phyloP scores from a whole-genome alignment of 2,113 vertebrate genomes.

The Serinus canaria region DNA sequence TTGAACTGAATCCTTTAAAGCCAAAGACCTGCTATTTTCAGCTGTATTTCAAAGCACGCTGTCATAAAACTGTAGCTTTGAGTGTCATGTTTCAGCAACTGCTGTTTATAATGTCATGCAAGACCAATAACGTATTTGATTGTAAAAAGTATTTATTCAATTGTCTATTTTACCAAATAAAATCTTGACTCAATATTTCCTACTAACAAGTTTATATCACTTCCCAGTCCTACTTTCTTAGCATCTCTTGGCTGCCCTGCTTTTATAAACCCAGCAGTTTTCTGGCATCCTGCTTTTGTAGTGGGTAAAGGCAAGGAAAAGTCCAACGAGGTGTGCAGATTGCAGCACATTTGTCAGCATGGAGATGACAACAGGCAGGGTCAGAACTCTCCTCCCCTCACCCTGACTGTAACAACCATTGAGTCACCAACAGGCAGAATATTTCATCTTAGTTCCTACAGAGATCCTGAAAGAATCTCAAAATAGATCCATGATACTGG shows the following conservation, averaged over 20 bases:
- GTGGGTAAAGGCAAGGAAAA: not conserved
- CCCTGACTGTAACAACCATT: not conserved
- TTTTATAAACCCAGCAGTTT: not conserved
- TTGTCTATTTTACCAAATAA: not conserved
- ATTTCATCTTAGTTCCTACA: not conserved
- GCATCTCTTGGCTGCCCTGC: not conserved
- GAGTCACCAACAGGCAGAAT: not conserved
- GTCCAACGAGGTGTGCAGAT: not conserved
- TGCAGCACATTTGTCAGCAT: accelerated
- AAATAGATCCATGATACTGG: not conserved
- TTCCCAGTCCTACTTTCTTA: not conserved
- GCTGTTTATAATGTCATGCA: not conserved
- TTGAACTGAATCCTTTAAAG: not conserved
- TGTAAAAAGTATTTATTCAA: not conserved
- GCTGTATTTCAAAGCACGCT: not conserved
- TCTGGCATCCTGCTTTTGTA: not conserved
- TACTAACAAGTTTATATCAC: not conserved
- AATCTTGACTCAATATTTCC: not conserved
- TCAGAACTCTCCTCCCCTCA: not conserved
- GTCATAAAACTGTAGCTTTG: not conserved
- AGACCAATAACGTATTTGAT: not conserved
- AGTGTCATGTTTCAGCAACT: not conserved
- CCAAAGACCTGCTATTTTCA: not conserved
- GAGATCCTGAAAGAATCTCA: not conserved
- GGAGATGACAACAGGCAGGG: not conserved